phyloP scores from a whole-genome alignment of 2,113 vertebrate species.

The Antechinus flavipes region DNA sequence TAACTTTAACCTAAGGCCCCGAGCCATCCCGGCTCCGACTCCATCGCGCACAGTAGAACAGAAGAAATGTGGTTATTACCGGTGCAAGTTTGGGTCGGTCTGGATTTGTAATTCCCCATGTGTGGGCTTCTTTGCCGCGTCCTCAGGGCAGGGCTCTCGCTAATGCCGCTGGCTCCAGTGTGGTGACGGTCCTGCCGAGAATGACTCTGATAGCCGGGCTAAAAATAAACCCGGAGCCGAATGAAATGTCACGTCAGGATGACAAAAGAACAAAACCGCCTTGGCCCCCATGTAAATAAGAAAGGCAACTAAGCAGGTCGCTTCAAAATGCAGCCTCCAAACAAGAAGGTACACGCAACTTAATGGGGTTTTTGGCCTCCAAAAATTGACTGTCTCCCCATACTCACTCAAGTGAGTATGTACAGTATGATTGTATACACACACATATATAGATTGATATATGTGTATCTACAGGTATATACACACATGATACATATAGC shows the following conservation, averaged over 20 bases:
- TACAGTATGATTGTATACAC: too few relatives aligned
- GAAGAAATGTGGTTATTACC: slow-evolving; percentile 87
- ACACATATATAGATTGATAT: too few relatives aligned
- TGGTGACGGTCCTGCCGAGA: slow-evolving; percentile 85
- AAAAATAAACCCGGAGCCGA: slow-evolving; percentile 92
- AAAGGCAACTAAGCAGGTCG: slow-evolving; percentile 53
- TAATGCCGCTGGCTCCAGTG: slow-evolving; percentile 85
- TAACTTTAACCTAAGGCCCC: slow-evolving; percentile 46
- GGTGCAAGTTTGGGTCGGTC: slow-evolving; percentile 96
- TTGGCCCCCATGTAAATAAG: slow-evolving; percentile 59
- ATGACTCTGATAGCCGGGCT: slow-evolving; percentile 88
- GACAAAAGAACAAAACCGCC: slow-evolving; percentile 81
- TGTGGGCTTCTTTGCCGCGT: slow-evolving; percentile 80
- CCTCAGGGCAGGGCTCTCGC: slow-evolving; percentile 77
- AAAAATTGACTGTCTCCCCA: neutral
- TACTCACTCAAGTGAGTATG: neutral
- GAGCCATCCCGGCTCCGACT: slow-evolving; percentile 24
- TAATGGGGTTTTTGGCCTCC: slow-evolving; percentile 46
- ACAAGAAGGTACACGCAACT: slow-evolving; percentile 42
- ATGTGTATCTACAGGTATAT: too few relatives aligned
- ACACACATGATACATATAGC: too few relatives aligned
- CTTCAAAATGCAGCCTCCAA: slow-evolving; percentile 23
- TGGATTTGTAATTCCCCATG: slow-evolving; percentile 99
- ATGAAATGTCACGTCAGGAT: slow-evolving; percentile 91
- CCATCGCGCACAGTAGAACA: slow-evolving; percentile 37